Evolutionary conservation across 2,113 vertebrate genomes (phyloP).

Genomic region (Carassius gibelio): DNA sequence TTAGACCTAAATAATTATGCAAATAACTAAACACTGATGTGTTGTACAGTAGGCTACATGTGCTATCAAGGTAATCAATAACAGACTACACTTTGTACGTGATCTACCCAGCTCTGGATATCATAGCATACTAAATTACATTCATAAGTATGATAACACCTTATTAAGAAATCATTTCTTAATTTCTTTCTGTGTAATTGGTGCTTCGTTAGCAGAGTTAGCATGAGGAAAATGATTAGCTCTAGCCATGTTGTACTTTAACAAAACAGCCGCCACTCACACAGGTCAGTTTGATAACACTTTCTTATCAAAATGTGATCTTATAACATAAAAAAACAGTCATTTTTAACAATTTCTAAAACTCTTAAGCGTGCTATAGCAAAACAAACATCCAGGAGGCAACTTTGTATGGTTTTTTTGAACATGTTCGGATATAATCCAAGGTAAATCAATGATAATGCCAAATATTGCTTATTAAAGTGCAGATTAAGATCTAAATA

Average conservation of each 20-base stretch:
- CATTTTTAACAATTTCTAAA: no score
- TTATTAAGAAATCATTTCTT: no score
- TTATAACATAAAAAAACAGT: neutral
- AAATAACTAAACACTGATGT: no score
- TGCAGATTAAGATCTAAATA: neutral
- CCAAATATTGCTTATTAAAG: neutral
- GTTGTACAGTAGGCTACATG: no score
- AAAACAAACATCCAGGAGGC: neutral
- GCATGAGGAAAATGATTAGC: neutral
- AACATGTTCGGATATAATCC: neutral
- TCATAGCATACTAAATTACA: no score
- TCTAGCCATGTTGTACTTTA: neutral
- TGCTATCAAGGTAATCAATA: no score
- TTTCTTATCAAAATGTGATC: neutral
- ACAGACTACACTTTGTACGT: no score
- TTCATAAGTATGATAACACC: no score
- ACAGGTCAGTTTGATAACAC: neutral
- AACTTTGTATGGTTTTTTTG: neutral
- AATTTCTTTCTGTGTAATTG: no score
- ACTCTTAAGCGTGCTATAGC: no score
- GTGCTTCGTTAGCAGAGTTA: neutral
- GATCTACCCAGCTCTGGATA: no score
- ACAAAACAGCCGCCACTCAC: neutral
- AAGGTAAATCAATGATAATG: neutral
- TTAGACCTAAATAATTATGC: no score